Percentiles rank a stretch among this genome's conserved stretches.
Evolutionary conservation across 2,797 vertebrate species (phyloP).

Genomic region (Sciurus carolinensis): DNA sequence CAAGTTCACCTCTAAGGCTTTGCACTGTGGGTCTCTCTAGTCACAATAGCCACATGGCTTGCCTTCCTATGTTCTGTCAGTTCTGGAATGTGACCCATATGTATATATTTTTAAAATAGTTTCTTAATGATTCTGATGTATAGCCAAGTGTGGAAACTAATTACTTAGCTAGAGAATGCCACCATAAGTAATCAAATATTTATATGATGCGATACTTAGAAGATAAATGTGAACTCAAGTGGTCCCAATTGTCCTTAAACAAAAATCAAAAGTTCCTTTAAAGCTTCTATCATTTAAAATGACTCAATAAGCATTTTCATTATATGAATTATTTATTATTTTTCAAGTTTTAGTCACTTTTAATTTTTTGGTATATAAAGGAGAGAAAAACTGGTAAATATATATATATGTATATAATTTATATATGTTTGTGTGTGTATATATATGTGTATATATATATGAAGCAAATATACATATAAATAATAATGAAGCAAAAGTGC

Average conservation of each 20-base stretch:
- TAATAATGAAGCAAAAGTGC: not conserved
- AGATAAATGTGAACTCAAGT: constrained; percentile 8
- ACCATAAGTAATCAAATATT: not conserved
- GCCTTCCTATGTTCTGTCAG: not conserved
- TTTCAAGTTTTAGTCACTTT: constrained; percentile 62
- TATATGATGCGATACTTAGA: not conserved
- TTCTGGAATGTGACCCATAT: not conserved
- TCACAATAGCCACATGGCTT: not conserved
- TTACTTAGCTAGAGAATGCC: not conserved
- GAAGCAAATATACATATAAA: too few relatives aligned
- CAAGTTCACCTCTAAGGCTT: not conserved
- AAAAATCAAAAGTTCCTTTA: not conserved
- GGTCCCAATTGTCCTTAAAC: not conserved
- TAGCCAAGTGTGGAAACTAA: not conserved
- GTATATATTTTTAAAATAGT: not conserved
- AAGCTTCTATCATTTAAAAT: not conserved
- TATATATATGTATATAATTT: not conserved
- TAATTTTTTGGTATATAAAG: constrained; percentile 55
- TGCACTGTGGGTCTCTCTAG: not conserved
- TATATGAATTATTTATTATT: constrained; percentile 58
- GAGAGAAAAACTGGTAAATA: constrained; percentile 61
- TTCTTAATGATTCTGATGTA: not conserved
- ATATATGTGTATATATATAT: not conserved
- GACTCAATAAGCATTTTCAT: not conserved
- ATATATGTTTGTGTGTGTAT: too few relatives aligned